These are phyloP conservation scores for Porites cylindrica DNA, from an alignment of 92 coral and sea anemone genomes.

Conservation along the genomic window DNA sequence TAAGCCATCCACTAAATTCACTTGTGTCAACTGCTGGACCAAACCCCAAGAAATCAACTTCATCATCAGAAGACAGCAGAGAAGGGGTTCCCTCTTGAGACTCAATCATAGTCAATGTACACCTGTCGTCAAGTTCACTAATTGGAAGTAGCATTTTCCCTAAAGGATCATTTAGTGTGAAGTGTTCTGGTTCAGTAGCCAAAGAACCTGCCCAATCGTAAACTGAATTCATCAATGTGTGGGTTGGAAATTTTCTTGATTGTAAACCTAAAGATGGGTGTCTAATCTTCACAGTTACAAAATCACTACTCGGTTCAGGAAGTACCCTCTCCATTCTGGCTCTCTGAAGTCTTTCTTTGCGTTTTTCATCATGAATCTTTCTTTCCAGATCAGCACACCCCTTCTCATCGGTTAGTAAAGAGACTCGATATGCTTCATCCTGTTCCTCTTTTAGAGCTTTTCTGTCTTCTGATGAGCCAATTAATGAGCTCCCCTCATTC, in stretches of 20 bases:
- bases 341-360: constrained; percentile 58
- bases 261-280: constrained; percentile 14
- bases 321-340: constrained; percentile 61
- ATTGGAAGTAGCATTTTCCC: too few relatives aligned
- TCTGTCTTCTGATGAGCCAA: constrained; percentile 55
- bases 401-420: constrained; percentile 33
- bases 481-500: constrained; percentile 14
- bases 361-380: constrained; percentile 22
- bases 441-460: constrained; percentile 33
- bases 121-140: too few relatives aligned
- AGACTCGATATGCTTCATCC: constrained; percentile 21
- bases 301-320: constrained; percentile 41
- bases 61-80: too few relatives aligned
- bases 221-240: constrained; percentile 22
- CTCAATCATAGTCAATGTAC: too few relatives aligned
- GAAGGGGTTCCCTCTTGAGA: too few relatives aligned
- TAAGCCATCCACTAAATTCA: too few relatives aligned
- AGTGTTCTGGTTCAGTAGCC: too few relatives aligned
- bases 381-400: constrained; percentile 19
- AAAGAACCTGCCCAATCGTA: constrained; percentile 73
- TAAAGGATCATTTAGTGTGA: too few relatives aligned
- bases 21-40: too few relatives aligned
- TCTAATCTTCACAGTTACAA: constrained; percentile 60
- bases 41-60: too few relatives aligned
- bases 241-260: too few relatives aligned